phyloP scores from a whole-genome alignment of 64 coral and sea anemone genomes.

The Acropora yongei region DNA sequence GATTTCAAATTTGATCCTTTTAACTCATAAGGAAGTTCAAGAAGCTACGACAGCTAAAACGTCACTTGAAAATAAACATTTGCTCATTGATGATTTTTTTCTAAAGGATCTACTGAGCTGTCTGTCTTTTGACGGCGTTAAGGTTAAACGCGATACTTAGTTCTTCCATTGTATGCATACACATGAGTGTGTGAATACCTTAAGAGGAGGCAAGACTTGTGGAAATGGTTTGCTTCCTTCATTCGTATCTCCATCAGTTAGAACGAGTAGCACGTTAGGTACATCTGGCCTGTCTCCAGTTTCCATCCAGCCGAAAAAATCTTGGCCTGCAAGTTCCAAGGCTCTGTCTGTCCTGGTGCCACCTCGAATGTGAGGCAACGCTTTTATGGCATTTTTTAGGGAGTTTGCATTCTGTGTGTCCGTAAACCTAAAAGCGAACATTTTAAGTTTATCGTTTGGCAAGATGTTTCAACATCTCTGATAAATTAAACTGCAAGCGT shows the following conservation, averaged over 20 bases:
- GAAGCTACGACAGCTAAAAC: no score
- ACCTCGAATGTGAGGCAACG: constrained; percentile 4
- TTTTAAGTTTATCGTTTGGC: neutral
- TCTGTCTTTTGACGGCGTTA: no score
- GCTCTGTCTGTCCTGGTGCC: constrained; percentile 42
- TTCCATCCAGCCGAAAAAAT: constrained; percentile 24
- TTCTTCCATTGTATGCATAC: neutral
- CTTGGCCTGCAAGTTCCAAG: constrained; percentile 23
- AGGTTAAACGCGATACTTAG: no score
- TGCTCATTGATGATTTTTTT: no score
- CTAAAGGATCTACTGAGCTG: no score
- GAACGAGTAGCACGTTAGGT: constrained; percentile 20
- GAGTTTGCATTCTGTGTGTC: neutral
- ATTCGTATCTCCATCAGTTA: constrained; percentile 19
- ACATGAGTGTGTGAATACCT: neutral
- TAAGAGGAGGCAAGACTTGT: neutral
- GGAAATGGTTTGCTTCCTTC: constrained; percentile 32
- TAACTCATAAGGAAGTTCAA: no score
- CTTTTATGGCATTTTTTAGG: neutral
- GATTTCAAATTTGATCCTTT: no score
- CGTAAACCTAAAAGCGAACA: constrained; percentile 1
- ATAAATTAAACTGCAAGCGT: no score
- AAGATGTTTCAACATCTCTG: neutral
- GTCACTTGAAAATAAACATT: no score
- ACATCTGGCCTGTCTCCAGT: constrained; percentile 23